Conservation (phyloP, 2,797 vertebrate genomes). For the Rachycentron canadum region DNA sequence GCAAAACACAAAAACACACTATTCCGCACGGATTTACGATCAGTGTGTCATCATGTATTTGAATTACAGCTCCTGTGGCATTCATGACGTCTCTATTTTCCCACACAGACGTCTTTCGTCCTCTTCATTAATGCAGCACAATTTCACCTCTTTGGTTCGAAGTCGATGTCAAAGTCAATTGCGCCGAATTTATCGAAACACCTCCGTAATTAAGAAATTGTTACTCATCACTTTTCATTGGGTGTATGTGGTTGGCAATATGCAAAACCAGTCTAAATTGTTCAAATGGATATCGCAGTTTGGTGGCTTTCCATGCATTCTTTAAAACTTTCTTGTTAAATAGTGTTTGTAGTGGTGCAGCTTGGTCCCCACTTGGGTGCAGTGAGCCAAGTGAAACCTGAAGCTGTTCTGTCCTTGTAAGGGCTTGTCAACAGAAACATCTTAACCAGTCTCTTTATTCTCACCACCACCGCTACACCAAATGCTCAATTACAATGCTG, state of each 20-base stretch:
- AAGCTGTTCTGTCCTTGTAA: conserved; percentile 6
- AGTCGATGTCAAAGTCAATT: neutral
- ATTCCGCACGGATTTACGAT: neutral
- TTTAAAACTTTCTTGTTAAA: neutral
- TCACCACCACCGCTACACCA: neutral
- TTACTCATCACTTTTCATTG: neutral
- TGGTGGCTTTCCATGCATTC: neutral
- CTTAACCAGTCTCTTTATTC: neutral
- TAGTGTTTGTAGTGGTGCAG: neutral
- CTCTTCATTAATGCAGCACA: neutral
- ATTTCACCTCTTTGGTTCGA: neutral
- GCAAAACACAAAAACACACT: neutral
- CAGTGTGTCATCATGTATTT: conserved; percentile 4
- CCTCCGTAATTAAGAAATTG: rapidly evolving
- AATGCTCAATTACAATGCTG: conserved; percentile 7
- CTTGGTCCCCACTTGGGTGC: too few species aligned
- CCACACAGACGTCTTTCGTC: neutral
- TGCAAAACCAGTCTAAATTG: neutral
- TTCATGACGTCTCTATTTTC: neutral
- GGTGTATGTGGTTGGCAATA: neutral
- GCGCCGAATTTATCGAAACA: neutral
- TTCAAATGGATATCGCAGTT: rapidly evolving
- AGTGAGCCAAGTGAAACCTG: conserved; percentile 2
- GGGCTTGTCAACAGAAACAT: neutral
- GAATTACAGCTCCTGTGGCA: conserved; percentile 22